Conservation (phyloP, 2,797 vertebrate species). For the Novumbra hubbsi region DNA sequence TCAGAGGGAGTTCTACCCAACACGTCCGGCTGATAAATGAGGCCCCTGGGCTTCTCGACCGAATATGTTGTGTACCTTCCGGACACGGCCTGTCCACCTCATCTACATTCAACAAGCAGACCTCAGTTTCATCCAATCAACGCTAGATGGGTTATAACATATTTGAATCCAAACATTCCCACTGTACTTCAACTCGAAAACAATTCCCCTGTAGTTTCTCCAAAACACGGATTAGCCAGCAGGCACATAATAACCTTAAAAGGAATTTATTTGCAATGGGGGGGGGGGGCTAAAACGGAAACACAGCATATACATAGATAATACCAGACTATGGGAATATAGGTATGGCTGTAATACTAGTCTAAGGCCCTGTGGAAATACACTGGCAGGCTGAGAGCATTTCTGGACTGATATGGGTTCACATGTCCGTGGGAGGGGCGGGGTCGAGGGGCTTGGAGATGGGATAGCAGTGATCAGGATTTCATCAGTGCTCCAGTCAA, state of each 20-base stretch:
- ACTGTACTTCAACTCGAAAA: neutral
- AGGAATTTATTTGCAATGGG: neutral
- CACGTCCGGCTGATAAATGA: too few relatives aligned
- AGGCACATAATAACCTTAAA: neutral
- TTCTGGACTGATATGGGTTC: neutral
- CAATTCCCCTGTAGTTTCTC: neutral
- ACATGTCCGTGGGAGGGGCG: slow-evolving; percentile 13
- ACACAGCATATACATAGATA: neutral
- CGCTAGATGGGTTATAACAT: neutral
- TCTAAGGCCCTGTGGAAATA: neutral
- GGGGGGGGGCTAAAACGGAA: neutral
- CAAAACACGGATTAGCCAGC: neutral
- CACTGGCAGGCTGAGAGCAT: neutral
- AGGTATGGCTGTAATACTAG: neutral
- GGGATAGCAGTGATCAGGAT: slow-evolving; percentile 57
- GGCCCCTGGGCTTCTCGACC: too few relatives aligned
- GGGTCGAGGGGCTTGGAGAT: slow-evolving; percentile 33
- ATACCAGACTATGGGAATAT: neutral
- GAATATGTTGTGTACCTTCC: too few relatives aligned
- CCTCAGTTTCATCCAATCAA: neutral
- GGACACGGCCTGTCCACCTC: too few relatives aligned
- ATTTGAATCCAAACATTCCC: neutral
- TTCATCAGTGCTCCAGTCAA: slow-evolving; percentile 62
- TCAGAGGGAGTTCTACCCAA: too few relatives aligned
- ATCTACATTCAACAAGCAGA: neutral